phyloP scores from a whole-genome alignment of 2,797 vertebrate species.

The Thunnus albacares region DNA sequence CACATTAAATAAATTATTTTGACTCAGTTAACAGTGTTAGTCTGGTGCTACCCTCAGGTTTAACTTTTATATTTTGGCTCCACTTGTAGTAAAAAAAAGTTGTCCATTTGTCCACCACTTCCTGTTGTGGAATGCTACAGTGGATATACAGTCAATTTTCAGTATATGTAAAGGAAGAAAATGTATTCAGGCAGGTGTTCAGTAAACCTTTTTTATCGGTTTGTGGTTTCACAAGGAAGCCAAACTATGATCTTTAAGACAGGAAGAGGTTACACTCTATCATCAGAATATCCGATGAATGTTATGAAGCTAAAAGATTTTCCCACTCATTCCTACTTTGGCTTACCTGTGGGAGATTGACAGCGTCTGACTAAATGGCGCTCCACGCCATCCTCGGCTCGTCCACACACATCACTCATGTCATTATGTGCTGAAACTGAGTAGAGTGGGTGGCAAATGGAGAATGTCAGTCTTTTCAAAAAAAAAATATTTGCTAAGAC shows the following conservation, averaged over 20 bases:
- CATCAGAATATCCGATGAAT: conserved; percentile 43
- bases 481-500: conserved; percentile 42
- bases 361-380: conserved; percentile 54
- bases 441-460: conserved; percentile 56
- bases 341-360: conserved; percentile 61
- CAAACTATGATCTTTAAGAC: neutral
- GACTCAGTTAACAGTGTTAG: neutral
- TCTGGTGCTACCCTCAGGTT: neutral
- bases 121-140: neutral
- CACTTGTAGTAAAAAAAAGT: neutral
- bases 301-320: conserved; percentile 43
- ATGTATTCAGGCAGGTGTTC: neutral
- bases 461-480: conserved; percentile 43
- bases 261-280: conserved; percentile 22
- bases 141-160: neutral
- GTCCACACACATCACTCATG: conserved; percentile 62
- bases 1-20: neutral
- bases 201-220: neutral
- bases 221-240: neutral
- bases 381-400: conserved; percentile 45
- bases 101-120: neutral
- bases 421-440: conserved; percentile 56
- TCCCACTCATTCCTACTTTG: conserved; percentile 45
- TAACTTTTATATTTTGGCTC: neutral
- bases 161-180: neutral